Evolutionary conservation across 2,113 vertebrate genomes (phyloP), one percentile per base, ranked within the genome.

Genomic region (Pogona vitticeps): DNA sequence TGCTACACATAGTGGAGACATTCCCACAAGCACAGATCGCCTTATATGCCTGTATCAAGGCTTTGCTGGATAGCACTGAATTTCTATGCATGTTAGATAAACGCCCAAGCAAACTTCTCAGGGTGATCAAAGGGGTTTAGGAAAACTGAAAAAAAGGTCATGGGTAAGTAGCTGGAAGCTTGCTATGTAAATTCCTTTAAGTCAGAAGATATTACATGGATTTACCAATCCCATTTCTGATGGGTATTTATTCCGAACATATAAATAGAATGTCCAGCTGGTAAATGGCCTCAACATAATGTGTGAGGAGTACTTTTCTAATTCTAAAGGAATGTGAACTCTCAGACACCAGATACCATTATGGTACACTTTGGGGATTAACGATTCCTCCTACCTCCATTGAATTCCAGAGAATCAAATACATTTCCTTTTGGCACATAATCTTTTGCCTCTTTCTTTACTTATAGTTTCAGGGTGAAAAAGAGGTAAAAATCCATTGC

Each of bases 281-380:
- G 31, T 79, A 28, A n/a, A 71, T 40, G 71, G 26, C 20, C 28
- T 26, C 17, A 46, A n/a, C 15, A 63, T 52, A 46, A 86, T 73
- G 33, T 72, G 80, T 31, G 40, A 71, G 67, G 46, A 73, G 23
- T 42, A 61, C 38, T 10, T 80, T 21, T 20, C 31, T 86, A 80
- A 86, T 72, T 36, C 58, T 28, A 42, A 36, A 86, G 40, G 68
- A 72, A 86, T 81, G 68, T 80, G 42, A 80, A 72, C 78, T 75
- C 42, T n/a, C 33, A 42, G 31, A 75, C 56, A 23, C 52, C 36
- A 68, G 23, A 18, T 68, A 67, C 33, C 65, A 85, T 7, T 67
- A 6, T 46, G 36, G 12, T 65, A 21, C 14, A 46, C 46, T 58
- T n/a, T 10, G 18, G 26, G 46, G 36, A 36, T 46, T 31, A 33